A percentile compares a stretch with the other conserved stretches of the same genome.
These are phyloP conservation scores for Drosophila sulfurigaster DNA, from an alignment of 1,140 invertebrate genomes.

Conservation along the genomic window DNA sequence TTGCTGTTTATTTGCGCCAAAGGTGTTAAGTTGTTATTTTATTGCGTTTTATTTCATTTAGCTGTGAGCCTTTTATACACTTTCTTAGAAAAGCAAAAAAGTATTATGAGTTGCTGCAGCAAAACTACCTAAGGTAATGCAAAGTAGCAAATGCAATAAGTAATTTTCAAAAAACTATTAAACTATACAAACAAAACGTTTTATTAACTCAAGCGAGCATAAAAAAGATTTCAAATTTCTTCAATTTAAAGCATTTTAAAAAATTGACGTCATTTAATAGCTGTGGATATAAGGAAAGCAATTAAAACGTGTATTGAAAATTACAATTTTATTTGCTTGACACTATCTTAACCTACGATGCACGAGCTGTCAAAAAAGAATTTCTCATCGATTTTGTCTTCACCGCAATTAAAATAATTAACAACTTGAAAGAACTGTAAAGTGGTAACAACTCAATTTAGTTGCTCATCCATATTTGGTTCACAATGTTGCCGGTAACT, in stretches of 20 bases:
- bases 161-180: background rate
- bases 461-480: background rate
- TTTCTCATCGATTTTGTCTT: too few relatives aligned
- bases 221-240: too few relatives aligned
- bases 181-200: background rate
- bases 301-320: too few relatives aligned
- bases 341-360: too few relatives aligned
- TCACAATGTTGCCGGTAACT: background rate
- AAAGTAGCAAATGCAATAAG: background rate
- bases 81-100: conserved; percentile 26
- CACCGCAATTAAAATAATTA: too few relatives aligned
- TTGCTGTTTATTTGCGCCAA: conserved; percentile 43
- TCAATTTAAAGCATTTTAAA: too few relatives aligned
- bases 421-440: too few relatives aligned
- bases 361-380: too few relatives aligned
- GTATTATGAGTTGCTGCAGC: conserved; percentile 34
- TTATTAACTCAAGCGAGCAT: too few relatives aligned
- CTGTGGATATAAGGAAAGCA: background rate
- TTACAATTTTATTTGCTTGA: too few relatives aligned
- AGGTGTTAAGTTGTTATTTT: conserved; percentile 61
- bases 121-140: conserved; percentile 15
- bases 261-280: conserved; percentile 6
- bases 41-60: conserved; percentile 57
- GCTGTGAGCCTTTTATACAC: conserved; percentile 39
- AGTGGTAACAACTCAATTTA: too few relatives aligned